phyloP scores from a whole-genome alignment of 2,888 invertebrate species.

The Venusia cambrica region DNA sequence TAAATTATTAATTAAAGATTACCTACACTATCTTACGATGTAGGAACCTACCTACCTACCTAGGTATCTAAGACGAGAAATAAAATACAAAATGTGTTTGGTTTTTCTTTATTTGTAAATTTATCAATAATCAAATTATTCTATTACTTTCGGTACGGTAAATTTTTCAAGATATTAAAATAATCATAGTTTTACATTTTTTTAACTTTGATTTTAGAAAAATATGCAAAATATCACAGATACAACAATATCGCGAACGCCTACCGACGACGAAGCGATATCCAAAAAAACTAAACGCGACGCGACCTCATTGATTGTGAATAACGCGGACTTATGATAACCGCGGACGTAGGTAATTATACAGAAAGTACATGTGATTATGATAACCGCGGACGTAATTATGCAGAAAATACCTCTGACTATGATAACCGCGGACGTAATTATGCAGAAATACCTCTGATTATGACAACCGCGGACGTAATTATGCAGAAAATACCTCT shows the following conservation, averaged over 20 bases:
- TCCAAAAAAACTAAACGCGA: constrained; percentile 59
- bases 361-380: constrained; percentile 64
- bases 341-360: constrained; percentile 57
- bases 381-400: constrained; percentile 54
- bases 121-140: constrained; percentile 44
- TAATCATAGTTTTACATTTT: constrained; percentile 64
- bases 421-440: constrained; percentile 53
- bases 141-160: constrained; percentile 53
- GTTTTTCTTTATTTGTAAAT: constrained; percentile 72
- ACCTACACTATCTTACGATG: no score
- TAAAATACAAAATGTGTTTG: constrained; percentile 36
- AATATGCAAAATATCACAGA: constrained; percentile 65
- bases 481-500: constrained; percentile 62
- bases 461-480: constrained; percentile 54
- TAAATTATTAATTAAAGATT: no score
- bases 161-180: constrained; percentile 61
- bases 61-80: constrained; percentile 18
- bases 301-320: constrained; percentile 61
- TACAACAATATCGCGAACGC: constrained; percentile 47
- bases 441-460: no score
- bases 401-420: constrained; percentile 65
- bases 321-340: constrained; percentile 50
- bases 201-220: constrained; percentile 48
- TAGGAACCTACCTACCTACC: not conserved
- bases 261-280: constrained; percentile 46